Base-by-base conservation (phyloP, 2,888 invertebrate genomes). In the Colostygia pectinataria region DNA sequence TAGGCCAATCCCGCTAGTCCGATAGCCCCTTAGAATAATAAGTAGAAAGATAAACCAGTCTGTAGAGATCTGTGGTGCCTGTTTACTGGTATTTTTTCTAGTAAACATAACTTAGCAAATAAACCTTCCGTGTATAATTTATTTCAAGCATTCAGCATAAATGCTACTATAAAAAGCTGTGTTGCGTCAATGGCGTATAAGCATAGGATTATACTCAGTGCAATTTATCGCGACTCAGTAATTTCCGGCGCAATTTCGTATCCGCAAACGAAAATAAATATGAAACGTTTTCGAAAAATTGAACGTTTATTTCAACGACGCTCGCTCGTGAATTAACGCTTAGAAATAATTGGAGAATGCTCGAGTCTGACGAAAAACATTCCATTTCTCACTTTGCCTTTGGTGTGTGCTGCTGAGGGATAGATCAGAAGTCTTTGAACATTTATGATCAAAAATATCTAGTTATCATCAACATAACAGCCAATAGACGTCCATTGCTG, bases 181-280 rank as follows among this genome's bases (percentile, higher is more conserved):
- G 15, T 14, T 34, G 8, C 47, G 29, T 41, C 47, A 41, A 47
- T 47, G 29, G 47, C 36, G 40, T 40, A 41, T 47, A 41, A 41
- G 47, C 40, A 41, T 34, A 24, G 47, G 40, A 41, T 47, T 41
- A 40, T 42, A 32, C 43, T 51, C 29, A 41, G 32, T 24, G 43
- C 46, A 53, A 54, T 55, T 59, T 59, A 55, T 52, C 31, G 46
- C 49, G 42, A 56, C 39, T 52, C 51, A 57, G 58, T 53, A 57
- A 57, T 59, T 59, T 60, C 57, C 53, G 52, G 41, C 55, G 59
- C 59, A 47, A 58, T 65, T 57, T 53, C 31, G 50, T 56, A 59
- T 52, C 51, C 32, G 46, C 47, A 37, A 39, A 36, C 12, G 37
- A 14, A 48, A 54, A 56, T 53, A 55, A 65, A 58, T 55, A 54